phyloP scores from a whole-genome alignment of 2,888 invertebrate genomes.

The Endomychus coccineus region DNA sequence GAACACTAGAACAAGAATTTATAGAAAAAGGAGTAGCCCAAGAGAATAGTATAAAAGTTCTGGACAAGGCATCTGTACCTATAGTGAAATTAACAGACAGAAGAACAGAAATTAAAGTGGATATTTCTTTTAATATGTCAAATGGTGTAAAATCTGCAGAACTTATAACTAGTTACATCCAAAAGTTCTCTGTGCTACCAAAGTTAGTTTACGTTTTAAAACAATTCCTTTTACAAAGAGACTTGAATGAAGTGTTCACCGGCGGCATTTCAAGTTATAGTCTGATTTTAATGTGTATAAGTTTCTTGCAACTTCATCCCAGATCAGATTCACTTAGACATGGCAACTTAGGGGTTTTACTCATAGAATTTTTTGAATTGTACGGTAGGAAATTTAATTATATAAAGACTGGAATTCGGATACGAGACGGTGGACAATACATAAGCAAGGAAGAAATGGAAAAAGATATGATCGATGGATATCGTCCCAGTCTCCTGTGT shows the following conservation, averaged over 20 bases:
- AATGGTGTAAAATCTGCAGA: conserved; percentile 96
- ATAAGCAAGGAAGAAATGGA: conserved; percentile 91
- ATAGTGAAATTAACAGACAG: conserved; percentile 95
- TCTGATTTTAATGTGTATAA: conserved; percentile 95
- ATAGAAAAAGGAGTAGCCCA: conserved; percentile 85
- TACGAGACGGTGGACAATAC: conserved; percentile 89
- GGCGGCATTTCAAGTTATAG: conserved; percentile 99
- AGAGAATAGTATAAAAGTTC: conserved; percentile 84
- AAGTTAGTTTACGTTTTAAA: conserved; percentile 96
- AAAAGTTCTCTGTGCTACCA: conserved; percentile 80
- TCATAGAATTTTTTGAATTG: conserved; percentile 95
- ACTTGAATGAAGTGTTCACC: conserved; percentile 98
- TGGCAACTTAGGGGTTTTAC: conserved; percentile 81
- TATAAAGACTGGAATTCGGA: conserved; percentile 86
- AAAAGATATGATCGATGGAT: conserved; percentile 89
- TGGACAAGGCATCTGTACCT: conserved; percentile 97
- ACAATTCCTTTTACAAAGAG: conserved; percentile 95
- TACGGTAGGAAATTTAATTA: conserved; percentile 97
- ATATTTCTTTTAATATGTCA: conserved; percentile 99
- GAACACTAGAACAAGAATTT: conserved; percentile 85
- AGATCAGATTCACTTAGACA: conserved; percentile 61
- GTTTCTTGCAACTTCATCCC: conserved; percentile 91
- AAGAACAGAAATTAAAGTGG: conserved; percentile 82
- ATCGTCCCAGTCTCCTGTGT: conserved; percentile 87
- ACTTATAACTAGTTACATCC: conserved; percentile 86